phyloP scores from a whole-genome alignment of 2,113 vertebrate species.

The Salvator merianae region DNA sequence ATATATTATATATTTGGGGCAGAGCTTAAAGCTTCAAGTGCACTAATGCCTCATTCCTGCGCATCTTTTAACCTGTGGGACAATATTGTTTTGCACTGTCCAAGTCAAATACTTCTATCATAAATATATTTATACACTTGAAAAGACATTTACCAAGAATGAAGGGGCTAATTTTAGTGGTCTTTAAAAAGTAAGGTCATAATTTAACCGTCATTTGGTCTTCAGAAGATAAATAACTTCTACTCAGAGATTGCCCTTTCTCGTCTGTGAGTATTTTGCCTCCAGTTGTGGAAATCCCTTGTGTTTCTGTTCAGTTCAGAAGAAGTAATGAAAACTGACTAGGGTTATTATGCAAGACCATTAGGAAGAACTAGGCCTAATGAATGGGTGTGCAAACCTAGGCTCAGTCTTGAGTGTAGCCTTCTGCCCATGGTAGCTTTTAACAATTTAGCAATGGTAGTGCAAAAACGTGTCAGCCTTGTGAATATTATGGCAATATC shows the following conservation, averaged over 20 bases:
- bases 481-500: background rate
- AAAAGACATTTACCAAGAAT: slow-evolving; percentile 59
- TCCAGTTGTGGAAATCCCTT: background rate
- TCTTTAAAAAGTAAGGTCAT: slow-evolving; percentile 45
- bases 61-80: slow-evolving; percentile 67
- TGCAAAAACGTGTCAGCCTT: background rate
- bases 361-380: background rate
- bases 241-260: slow-evolving; percentile 52
- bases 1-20: slow-evolving; percentile 15
- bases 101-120: slow-evolving; percentile 69
- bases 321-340: background rate
- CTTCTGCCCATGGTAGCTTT: slow-evolving; percentile 41
- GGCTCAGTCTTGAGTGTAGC: slow-evolving; percentile 19
- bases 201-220: slow-evolving; percentile 30
- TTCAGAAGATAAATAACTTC: slow-evolving; percentile 26
- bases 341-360: background rate
- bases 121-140: slow-evolving; percentile 67
- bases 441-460: slow-evolving; percentile 21
- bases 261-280: slow-evolving; percentile 14
- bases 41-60: slow-evolving; percentile 31
- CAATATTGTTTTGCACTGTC: slow-evolving; percentile 75
- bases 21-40: slow-evolving; percentile 45
- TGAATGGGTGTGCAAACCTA: slow-evolving; percentile 9
- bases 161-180: slow-evolving; percentile 48
- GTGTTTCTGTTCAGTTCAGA: slow-evolving; percentile 13